Evolutionary conservation across 1,140 invertebrate species (phyloP).

Genomic region (Leptinotarsa undecemlineata): DNA sequence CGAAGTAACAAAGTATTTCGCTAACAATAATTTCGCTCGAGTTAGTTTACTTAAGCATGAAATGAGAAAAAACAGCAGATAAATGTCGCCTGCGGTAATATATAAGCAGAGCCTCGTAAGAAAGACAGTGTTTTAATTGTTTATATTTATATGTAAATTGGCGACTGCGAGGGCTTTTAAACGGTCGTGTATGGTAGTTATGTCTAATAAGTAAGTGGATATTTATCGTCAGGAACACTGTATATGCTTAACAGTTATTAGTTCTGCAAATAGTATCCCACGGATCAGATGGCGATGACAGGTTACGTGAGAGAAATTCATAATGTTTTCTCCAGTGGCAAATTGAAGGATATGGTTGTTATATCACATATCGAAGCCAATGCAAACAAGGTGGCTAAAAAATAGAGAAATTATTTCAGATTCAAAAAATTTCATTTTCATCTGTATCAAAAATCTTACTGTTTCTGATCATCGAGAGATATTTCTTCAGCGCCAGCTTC

Average conservation of each 20-base stretch:
- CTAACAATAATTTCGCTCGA: slow-evolving; percentile 8
- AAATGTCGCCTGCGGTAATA: slow-evolving; percentile 10
- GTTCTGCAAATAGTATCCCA: slow-evolving; percentile 16
- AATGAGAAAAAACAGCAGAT: slow-evolving; percentile 2
- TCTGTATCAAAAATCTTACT: no score
- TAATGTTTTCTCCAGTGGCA: neutral
- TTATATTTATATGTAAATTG: slow-evolving; percentile 26
- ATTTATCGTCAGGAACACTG: slow-evolving; percentile 15
- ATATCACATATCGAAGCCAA: no score
- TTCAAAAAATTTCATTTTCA: no score
- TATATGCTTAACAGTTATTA: slow-evolving; percentile 13
- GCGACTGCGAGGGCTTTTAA: slow-evolving; percentile 4
- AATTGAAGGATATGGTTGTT: no score
- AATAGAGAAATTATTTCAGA: no score
- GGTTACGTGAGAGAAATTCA: slow-evolving; percentile 1
- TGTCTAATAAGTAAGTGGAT: slow-evolving; percentile 18
- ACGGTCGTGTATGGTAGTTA: slow-evolving; percentile 1
- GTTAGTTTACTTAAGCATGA: slow-evolving; percentile 21
- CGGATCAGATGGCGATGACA: slow-evolving; percentile 3
- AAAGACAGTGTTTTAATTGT: slow-evolving; percentile 23
- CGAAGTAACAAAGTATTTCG: slow-evolving; percentile 7
- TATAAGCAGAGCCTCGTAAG: slow-evolving; percentile 4
- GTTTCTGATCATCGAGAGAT: no score
- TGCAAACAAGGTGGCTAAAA: no score
- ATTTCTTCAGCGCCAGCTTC: no score